Evolutionary conservation across 2,113 vertebrate species (phyloP).

Genomic region (Notarius lentiginosus): DNA sequence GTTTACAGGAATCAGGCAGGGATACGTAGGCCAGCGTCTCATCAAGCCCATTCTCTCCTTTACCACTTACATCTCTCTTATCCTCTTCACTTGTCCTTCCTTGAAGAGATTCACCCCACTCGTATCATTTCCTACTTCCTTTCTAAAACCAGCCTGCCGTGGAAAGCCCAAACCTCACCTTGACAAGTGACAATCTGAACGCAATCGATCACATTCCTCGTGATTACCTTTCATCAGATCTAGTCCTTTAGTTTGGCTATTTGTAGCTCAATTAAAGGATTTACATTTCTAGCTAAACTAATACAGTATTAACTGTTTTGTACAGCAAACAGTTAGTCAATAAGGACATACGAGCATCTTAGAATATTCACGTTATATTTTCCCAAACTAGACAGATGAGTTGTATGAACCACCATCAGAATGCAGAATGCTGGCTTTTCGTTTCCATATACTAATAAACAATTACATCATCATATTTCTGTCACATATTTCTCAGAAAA

Average conservation of each 20-base stretch:
- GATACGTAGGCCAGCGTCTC: background rate
- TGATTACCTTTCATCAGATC: background rate
- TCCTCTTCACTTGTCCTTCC: background rate
- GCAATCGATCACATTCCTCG: conserved; percentile 10
- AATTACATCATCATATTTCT: conserved; percentile 1
- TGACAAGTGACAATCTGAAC: conserved; percentile 22
- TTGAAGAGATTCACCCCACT: conserved; percentile 32
- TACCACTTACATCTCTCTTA: background rate
- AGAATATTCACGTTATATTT: background rate
- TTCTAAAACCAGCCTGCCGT: conserved; percentile 41
- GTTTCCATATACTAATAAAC: conserved; percentile 5
- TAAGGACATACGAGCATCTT: background rate
- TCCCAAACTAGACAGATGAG: background rate
- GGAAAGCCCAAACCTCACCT: conserved; percentile 46
- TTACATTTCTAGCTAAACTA: background rate
- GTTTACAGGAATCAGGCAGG: background rate
- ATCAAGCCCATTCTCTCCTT: background rate
- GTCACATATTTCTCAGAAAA: background rate
- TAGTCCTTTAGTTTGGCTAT: background rate
- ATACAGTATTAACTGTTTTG: background rate
- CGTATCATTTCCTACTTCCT: conserved; percentile 41
- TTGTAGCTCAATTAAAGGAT: background rate
- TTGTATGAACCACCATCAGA: background rate
- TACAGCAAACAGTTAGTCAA: background rate
- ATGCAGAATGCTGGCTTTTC: conserved; percentile 1